phyloP scores from a whole-genome alignment of 2,113 vertebrate genomes.

The Ophiodon elongatus region DNA sequence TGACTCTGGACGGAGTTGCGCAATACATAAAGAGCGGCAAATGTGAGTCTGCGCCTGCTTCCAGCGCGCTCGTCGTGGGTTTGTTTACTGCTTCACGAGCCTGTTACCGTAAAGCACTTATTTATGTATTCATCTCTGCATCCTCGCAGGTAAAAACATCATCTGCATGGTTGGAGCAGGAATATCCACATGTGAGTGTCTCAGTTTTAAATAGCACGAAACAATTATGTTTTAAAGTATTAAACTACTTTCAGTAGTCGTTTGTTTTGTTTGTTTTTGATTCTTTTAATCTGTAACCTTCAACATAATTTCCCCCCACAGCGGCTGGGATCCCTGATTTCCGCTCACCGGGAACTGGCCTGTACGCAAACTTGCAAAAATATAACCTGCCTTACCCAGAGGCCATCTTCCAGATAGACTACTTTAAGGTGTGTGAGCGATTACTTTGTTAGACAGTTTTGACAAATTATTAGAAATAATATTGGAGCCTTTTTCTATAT shows the following conservation, averaged over 20 bases:
- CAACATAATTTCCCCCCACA: constrained; percentile 50
- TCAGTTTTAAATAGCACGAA: neutral
- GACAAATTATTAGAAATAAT: neutral
- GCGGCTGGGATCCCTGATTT: constrained; percentile 95
- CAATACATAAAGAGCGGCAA: constrained; percentile 89
- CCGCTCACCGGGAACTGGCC: constrained; percentile 91
- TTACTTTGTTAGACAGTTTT: neutral
- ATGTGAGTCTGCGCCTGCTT: constrained; percentile 82
- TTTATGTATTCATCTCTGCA: constrained; percentile 24
- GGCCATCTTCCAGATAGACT: constrained; percentile 94
- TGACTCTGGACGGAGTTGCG: constrained; percentile 88
- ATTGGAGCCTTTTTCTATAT: neutral
- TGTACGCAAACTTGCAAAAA: constrained; percentile 93
- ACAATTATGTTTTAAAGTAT: neutral
- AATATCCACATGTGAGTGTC: constrained; percentile 89
- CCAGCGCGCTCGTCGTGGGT: neutral
- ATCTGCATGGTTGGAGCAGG: constrained; percentile 94
- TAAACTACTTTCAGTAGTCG: neutral
- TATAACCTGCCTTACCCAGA: constrained; percentile 92
- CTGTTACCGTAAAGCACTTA: neutral
- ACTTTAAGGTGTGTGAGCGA: constrained; percentile 88
- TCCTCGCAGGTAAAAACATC: constrained; percentile 88
- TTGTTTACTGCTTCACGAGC: neutral
- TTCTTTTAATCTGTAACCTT: neutral
- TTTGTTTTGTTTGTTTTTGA: neutral